Conservation (phyloP, 2,888 invertebrate species). For the Apamea anceps region DNA sequence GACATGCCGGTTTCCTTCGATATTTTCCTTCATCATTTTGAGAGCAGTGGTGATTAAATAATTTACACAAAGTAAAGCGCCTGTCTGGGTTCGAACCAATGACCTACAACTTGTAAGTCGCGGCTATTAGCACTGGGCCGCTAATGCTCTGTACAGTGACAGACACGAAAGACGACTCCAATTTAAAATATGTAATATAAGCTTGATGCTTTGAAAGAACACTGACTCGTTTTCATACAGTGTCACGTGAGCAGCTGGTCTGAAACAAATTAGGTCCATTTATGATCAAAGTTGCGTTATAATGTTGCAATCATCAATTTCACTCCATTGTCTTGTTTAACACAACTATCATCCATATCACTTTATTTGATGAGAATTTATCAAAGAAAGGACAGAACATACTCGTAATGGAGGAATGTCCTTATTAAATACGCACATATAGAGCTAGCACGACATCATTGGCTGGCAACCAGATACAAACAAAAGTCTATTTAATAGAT, state of each 20-base stretch:
- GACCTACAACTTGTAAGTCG: too few relatives aligned
- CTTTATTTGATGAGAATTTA: slow-evolving; percentile 28
- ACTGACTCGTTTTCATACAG: background rate
- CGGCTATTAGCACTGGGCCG: too few relatives aligned
- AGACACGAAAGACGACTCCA: too few relatives aligned
- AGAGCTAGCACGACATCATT: background rate
- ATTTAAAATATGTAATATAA: background rate
- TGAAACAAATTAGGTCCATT: slow-evolving; percentile 2
- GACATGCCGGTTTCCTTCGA: too few relatives aligned
- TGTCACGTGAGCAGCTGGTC: background rate
- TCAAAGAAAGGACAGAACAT: background rate
- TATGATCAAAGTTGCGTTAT: slow-evolving; percentile 28
- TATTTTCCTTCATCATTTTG: too few relatives aligned
- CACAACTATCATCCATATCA: slow-evolving; percentile 20
- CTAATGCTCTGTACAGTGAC: too few relatives aligned
- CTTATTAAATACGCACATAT: background rate
- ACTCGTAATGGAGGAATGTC: background rate
- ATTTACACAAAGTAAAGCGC: too few relatives aligned
- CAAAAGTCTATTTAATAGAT: too few relatives aligned
- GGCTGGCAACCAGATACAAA: background rate
- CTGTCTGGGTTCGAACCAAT: too few relatives aligned
- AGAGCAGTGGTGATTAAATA: too few relatives aligned
- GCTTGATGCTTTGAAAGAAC: background rate
- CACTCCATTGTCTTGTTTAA: slow-evolving; percentile 12
- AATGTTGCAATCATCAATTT: slow-evolving; percentile 35